Evolutionary conservation across 2,797 vertebrate genomes (phyloP).

Genomic region (Protonibea diacanthus): DNA sequence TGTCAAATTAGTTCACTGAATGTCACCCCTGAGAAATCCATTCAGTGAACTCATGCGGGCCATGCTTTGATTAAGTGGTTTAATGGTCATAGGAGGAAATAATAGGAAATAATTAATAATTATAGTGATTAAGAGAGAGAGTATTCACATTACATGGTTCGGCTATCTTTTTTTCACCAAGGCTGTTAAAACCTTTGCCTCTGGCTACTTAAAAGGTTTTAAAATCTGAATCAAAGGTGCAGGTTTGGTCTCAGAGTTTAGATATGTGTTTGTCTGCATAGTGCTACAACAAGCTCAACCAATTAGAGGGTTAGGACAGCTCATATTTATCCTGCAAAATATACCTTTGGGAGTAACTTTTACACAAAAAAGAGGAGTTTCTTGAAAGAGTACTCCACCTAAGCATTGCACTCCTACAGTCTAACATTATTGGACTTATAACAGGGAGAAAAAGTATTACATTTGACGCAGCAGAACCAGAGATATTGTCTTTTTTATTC

Average conservation of each 20-base stretch:
- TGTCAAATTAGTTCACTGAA: conserved; percentile 35
- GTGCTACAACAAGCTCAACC: background rate
- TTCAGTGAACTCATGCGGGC: conserved; percentile 17
- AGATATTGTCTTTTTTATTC: background rate
- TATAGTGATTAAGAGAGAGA: conserved; percentile 18
- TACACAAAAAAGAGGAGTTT: background rate
- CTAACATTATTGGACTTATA: background rate
- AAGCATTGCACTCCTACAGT: background rate
- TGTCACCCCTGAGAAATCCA: conserved; percentile 11
- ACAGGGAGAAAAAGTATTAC: background rate
- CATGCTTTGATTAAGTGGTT: conserved; percentile 39
- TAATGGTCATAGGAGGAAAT: conserved; percentile 24
- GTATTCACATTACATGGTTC: conserved; percentile 5
- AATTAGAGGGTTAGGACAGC: background rate
- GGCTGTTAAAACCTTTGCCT: background rate
- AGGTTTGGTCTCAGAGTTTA: background rate
- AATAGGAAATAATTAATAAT: conserved; percentile 26
- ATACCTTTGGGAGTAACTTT: background rate
- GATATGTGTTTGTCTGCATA: too few relatives aligned
- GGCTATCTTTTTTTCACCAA: background rate
- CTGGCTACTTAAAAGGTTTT: background rate
- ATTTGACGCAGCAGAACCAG: background rate
- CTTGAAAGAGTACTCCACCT: background rate
- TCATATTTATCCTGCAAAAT: background rate
- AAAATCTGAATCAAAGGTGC: background rate